phyloP scores from a whole-genome alignment of 1,140 invertebrate species.

The Heliconius hewitsoni region DNA sequence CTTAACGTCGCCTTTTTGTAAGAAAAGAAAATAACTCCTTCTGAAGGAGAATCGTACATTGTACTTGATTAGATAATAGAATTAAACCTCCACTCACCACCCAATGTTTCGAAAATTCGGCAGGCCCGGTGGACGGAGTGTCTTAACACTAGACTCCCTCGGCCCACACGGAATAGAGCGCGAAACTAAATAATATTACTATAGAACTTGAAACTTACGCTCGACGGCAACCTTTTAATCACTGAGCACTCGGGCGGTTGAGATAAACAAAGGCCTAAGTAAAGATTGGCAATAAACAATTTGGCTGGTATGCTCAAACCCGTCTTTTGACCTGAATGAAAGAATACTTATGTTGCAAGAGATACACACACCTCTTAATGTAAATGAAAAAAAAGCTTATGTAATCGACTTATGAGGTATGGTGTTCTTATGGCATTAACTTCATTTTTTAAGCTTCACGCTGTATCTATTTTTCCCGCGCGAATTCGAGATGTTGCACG shows the following conservation, averaged over 20 bases:
- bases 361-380: not conserved
- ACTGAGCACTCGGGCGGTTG: not conserved
- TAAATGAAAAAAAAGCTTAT: slow-evolving; percentile 1
- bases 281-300: slow-evolving; percentile 10
- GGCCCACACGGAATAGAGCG: not conserved
- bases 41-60: no score
- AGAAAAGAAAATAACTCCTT: no score
- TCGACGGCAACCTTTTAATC: not conserved
- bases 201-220: not conserved
- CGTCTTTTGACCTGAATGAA: slow-evolving; percentile 7
- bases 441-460: not conserved
- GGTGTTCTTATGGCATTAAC: not conserved
- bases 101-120: not conserved
- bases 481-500: no score
- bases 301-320: not conserved
- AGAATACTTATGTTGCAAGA: not conserved
- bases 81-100: no score
- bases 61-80: no score
- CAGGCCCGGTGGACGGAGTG: not conserved
- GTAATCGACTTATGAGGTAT: not conserved
- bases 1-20: no score
- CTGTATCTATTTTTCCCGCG: not conserved
- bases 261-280: not conserved
- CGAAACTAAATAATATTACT: not conserved
- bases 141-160: not conserved